Evolutionary conservation across 2,797 vertebrate species (phyloP).

Genomic region (Sebastes minor): DNA sequence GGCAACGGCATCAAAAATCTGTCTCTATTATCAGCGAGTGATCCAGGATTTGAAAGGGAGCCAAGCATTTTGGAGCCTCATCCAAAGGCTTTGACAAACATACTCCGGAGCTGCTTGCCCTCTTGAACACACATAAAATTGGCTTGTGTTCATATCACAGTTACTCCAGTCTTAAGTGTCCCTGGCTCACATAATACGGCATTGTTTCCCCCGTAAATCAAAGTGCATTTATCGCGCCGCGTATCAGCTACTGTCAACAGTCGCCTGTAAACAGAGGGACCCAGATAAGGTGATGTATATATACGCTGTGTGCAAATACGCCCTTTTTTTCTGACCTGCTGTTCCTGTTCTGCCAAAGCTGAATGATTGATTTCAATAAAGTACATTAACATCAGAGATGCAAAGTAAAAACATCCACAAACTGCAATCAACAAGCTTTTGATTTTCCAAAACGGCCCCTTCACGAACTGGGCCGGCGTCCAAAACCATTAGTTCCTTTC

Average conservation of each 20-base stretch:
- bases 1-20: slow-evolving; percentile 40
- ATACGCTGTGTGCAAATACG: neutral
- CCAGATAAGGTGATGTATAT: slow-evolving; percentile 9
- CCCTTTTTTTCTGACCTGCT: neutral
- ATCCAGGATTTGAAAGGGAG: slow-evolving; percentile 42
- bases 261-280: slow-evolving; percentile 17
- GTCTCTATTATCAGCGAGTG: slow-evolving; percentile 52
- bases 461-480: neutral
- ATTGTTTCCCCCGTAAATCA: slow-evolving; percentile 47
- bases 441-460: neutral
- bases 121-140: slow-evolving; percentile 48
- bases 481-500: slow-evolving; percentile 18
- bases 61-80: slow-evolving; percentile 51
- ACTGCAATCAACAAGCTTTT: slow-evolving; percentile 24
- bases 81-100: slow-evolving; percentile 58
- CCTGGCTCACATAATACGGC: slow-evolving; percentile 29
- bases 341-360: neutral
- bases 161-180: slow-evolving; percentile 44
- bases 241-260: slow-evolving; percentile 41
- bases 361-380: slow-evolving; percentile 2
- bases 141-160: slow-evolving; percentile 48
- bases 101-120: slow-evolving; percentile 32
- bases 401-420: slow-evolving; percentile 26
- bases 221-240: slow-evolving; percentile 12
- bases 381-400: slow-evolving; percentile 8